phyloP scores from a whole-genome alignment of 2,113 vertebrate genomes.

The Mustela nigripes region DNA sequence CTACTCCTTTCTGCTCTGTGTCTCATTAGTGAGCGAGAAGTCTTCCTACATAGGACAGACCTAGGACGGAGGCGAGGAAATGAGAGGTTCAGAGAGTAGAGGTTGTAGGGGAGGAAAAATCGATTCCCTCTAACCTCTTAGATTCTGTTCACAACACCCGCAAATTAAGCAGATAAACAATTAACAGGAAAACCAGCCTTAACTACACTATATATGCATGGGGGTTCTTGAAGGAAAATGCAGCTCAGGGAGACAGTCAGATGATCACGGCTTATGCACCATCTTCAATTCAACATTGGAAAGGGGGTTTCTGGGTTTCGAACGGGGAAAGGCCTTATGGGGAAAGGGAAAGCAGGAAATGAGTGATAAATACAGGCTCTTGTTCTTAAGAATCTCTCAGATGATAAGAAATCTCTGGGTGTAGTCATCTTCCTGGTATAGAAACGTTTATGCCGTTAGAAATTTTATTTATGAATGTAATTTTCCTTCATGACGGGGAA shows the following conservation, averaged over 20 bases:
- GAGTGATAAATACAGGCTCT: fast-evolving
- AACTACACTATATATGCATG: fast-evolving
- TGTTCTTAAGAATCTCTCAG: not conserved
- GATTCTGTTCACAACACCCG: fast-evolving
- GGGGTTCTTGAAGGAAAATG: not conserved
- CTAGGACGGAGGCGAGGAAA: not conserved
- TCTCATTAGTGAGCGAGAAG: not conserved
- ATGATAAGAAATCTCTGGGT: not conserved
- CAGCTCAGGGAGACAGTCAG: fast-evolving
- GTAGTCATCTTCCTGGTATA: fast-evolving
- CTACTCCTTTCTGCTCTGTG: not conserved
- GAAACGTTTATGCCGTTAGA: not conserved
- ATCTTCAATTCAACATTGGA: fast-evolving
- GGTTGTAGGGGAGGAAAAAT: not conserved
- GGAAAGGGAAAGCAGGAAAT: not conserved
- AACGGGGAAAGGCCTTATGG: too few relatives aligned
- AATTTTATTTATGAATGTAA: not conserved
- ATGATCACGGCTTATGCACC: fast-evolving
- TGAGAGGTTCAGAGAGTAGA: not conserved
- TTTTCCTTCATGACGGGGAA: not conserved
- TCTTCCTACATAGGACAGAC: not conserved
- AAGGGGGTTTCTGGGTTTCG: too few relatives aligned
- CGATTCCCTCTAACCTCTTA: not conserved
- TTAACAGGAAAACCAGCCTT: too few relatives aligned
- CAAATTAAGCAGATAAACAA: not conserved